phyloP scores from a whole-genome alignment of 2,113 vertebrate species.

The Neogale vison region DNA sequence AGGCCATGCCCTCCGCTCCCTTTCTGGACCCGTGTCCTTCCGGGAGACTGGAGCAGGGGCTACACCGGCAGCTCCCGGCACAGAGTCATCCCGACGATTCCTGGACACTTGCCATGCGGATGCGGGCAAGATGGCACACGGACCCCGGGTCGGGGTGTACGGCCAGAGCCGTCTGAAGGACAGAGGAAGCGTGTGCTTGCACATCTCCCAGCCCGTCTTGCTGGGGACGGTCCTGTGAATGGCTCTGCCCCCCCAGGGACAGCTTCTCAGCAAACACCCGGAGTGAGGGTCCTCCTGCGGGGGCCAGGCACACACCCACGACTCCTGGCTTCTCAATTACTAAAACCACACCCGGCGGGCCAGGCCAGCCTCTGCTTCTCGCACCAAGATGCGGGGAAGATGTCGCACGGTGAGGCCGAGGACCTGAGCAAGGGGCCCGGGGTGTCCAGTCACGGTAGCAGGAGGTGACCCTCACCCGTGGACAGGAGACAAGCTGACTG shows the following conservation, averaged over 20 bases:
- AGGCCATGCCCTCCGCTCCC: not conserved
- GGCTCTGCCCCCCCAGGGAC: not conserved
- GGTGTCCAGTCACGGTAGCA: too few species aligned
- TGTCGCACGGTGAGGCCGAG: not conserved
- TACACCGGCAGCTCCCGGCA: not conserved
- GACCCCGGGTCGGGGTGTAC: rapidly evolving
- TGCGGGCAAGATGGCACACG: too few species aligned
- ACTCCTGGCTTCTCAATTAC: not conserved
- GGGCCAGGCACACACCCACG: not conserved
- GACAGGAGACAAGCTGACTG: too few species aligned
- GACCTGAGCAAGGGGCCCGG: not conserved
- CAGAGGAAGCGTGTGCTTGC: rapidly evolving
- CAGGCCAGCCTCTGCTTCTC: too few species aligned
- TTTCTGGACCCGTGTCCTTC: not conserved
- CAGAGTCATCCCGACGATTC: not conserved
- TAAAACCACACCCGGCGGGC: not conserved
- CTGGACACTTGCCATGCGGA: not conserved
- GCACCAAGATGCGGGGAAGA: not conserved
- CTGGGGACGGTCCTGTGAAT: not conserved
- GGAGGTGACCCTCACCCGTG: not conserved
- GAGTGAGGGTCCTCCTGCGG: not conserved
- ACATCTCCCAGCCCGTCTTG: not conserved
- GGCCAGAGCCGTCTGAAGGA: not conserved
- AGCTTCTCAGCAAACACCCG: not conserved
- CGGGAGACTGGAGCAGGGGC: not conserved